Evolutionary conservation across 1,140 invertebrate species (phyloP), one percentile per base, ranked within the genome.

Genomic region (Bombus confusus): DNA sequence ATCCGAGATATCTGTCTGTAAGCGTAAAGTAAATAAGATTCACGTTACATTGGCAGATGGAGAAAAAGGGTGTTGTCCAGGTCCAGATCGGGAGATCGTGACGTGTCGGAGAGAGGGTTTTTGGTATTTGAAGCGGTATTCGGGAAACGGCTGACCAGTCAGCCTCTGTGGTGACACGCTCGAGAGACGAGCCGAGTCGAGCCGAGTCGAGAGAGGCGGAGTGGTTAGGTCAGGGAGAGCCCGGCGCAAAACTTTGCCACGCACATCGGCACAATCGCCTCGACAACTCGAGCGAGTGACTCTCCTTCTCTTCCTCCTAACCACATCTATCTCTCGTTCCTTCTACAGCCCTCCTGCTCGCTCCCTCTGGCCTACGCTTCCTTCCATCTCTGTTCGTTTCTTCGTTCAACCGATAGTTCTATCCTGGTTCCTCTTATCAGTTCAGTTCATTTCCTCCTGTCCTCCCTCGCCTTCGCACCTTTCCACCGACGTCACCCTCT

Each of bases 151-250:
- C 76, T 64, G 85, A 47, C 75, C 76, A 72, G 71, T 34, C 52
- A n/a, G 59, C 66, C 31, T 73, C 28, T 59, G 66, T 37, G 74
- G 62, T 75, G 79, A 31, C 57, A n/a, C 52, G 43, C 43, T 82
- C 64, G 80, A 52, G 31, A 47, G 71, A 52, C 34, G 73, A 86
- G 75, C 57, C 37, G 77, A 82, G 77, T 47, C 31, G 72, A 83
- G 80, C 57, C n/a, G 77, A 82, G 77, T 47, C 87, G 88, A 88
- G 90, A 92, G 91, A 92, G 88, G 87, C 85, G 81, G 90, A 93
- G 91, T 93, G 92, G 93, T 94, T 94, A 94, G 94, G 94, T 94
- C 93, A 94, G 92, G 93, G 94, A 93, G 93, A 93, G 88, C 91
- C 87, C 86, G 90, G 86, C 90, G 91, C 92, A 91, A 94, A 93